Evolutionary conservation across 2,888 invertebrate species (phyloP), one percentile per base, ranked within the genome.

Genomic region (Crepidodera aurea): DNA sequence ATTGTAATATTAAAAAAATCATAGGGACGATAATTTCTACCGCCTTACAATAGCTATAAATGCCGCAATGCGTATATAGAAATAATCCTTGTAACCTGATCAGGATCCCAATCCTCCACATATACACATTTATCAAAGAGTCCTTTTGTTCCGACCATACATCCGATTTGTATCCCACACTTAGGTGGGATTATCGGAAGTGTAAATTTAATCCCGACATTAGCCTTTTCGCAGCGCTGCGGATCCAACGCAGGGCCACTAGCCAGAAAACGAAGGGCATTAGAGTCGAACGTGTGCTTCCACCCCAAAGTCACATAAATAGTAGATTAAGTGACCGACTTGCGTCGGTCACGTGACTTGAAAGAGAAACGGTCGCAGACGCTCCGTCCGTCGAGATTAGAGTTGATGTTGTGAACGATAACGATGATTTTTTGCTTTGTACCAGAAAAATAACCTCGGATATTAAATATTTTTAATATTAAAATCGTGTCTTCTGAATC

Each of bases 301-400:
- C 76, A 71, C 71, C 71, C 71, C 67, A 72, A 79, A 80, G 78
- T 81, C 81, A 78, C 79, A 81, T 81, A 81, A 81, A 81, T 81
- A 81, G 80, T 77, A 78, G 81, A 81, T 81, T 81, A 81, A 81
- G 81, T 81, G 81, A 81, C 81, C 81, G 79, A 81, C 78, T 77
- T 78, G 76, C 73, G 79, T 72, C 74, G 74, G 79, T 71, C 81
- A 79, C 81, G 81, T 81, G 78, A 69, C 73, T 53, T 59, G 39
- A 40, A 59, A 42, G 55, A 44, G 55, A 61, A 51, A 40, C 37
- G 19, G 42, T 13, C 46, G 46, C 50, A 55, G 68, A 70, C 68
- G 72, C 75, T 75, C 74, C 75, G 76, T 73, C 73, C 16, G 75
- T 65, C 18, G 40, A 73, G 75, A 76, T 77, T 74, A 74, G 73